Base-by-base conservation (phyloP, 2,113 vertebrate species). In the Myodes glareolus region DNA sequence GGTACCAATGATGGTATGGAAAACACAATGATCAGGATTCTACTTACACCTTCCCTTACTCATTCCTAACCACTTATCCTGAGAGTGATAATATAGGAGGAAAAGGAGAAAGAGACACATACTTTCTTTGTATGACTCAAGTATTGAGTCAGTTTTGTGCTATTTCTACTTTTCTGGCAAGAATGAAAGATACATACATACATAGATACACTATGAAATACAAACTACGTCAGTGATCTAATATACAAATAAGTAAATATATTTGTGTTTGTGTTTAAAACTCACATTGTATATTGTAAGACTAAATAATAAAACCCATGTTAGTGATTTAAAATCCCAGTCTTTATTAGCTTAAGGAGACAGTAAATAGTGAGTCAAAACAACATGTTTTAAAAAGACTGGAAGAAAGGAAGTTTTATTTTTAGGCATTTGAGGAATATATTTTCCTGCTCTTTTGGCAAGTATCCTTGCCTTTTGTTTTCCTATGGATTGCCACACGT, bases 251-350 rank as follows among this genome's bases (percentile, higher is more conserved):
- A 82, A 25, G 42, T 87, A 84, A 88, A 58, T 65, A 3, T 6
- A 77, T 29, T 84, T 63, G n/a, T 68, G 81, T 33, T 94, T 96
- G 25, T 9, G 39, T 92, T 78, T 90, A 80, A 95, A 95, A 78
- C 19, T 47, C 76, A 52, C 4, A 81, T 65, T 70, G 19, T 4
- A 47, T 4, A 65, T 33, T 86, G 88, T 76, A 76, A 88, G n/a
- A 7, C 29, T 87, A 89, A 91, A 75, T 12, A 93, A 27, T 42
- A 93, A 81, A 81, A 88, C 70, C 58, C 19, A 73, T 47, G 8
- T 12, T 68, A 81, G 47, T 82, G 58, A 90, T 72, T 90, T 67
- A 68, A 82, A 80, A 75, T 75, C 16, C n/a, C 78, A 91, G 11
- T 52, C 36, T 90, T 81, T 91, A 50, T n/a, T 55, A 81, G 58